A percentile compares a stretch with the other conserved stretches of the same genome.
Conservation (phyloP, 2,888 invertebrate species). For the Cyclophora punctaria region DNA sequence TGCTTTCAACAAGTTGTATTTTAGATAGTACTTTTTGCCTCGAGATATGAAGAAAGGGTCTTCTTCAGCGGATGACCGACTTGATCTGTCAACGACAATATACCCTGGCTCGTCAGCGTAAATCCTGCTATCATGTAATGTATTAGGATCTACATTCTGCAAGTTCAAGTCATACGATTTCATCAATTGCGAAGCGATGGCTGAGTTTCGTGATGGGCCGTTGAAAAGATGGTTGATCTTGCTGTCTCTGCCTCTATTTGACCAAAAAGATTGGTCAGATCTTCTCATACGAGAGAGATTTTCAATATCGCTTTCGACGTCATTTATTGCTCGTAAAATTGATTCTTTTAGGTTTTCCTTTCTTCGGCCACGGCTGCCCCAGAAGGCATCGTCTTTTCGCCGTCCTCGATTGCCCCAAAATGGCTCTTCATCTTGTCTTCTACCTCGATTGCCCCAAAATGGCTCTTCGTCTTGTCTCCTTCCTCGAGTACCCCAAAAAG, state of each 20-base stretch:
- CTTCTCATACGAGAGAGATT: constrained; percentile 37
- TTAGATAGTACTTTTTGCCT: constrained; percentile 49
- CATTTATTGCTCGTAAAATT: constrained; percentile 37
- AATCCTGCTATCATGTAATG: constrained; percentile 52
- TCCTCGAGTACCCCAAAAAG: constrained; percentile 70
- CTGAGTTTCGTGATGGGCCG: constrained; percentile 19
- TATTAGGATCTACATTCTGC: constrained; percentile 35
- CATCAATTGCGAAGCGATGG: constrained; percentile 8
- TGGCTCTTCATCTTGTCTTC: constrained; percentile 28
- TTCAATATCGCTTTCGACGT: constrained; percentile 41
- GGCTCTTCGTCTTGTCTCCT: constrained; percentile 38
- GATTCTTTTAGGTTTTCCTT: constrained; percentile 40
- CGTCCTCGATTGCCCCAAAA: constrained; percentile 33
- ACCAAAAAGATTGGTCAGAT: constrained; percentile 38
- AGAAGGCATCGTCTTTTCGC: constrained; percentile 32
- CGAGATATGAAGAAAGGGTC: constrained; percentile 60
- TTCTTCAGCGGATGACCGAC: constrained; percentile 56
- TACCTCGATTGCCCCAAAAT: constrained; percentile 44
- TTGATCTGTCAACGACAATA: constrained; percentile 63
- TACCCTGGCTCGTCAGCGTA: constrained; percentile 73
- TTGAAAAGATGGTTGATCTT: constrained; percentile 40
- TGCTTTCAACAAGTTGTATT: constrained; percentile 34
- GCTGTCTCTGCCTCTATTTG: constrained; percentile 39
- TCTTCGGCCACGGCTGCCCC: constrained; percentile 39
- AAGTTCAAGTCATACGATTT: constrained; percentile 13